A percentile compares a stretch with the other conserved stretches of the same genome.
These are phyloP conservation scores for Acropternis orthonyx DNA, from an alignment of 2,797 vertebrate genomes.

Conservation along the genomic window DNA sequence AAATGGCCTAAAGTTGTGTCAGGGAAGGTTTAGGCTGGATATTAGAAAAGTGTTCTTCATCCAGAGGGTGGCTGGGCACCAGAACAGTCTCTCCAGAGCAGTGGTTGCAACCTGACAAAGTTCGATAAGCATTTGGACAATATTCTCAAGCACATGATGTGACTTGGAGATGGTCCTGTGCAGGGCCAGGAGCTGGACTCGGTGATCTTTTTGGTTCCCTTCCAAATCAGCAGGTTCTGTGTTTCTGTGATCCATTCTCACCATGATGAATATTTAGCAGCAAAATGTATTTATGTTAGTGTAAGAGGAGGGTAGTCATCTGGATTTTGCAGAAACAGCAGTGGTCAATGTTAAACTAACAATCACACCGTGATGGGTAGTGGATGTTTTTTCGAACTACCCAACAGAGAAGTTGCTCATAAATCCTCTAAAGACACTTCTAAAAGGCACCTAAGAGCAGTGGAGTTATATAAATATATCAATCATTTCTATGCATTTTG, in stretches of 20 bases:
- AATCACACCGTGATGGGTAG: not conserved
- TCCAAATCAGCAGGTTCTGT: not conserved
- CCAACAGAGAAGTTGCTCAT: not conserved
- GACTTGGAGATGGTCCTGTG: not conserved
- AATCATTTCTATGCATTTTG: conserved; percentile 33
- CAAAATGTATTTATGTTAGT: not conserved
- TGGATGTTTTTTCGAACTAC: not conserved
- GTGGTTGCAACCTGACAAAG: not conserved
- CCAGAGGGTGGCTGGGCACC: not conserved
- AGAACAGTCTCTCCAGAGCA: not conserved
- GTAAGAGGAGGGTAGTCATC: not conserved
- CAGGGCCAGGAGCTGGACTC: not conserved
- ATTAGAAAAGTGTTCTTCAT: not conserved
- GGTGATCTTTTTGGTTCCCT: not conserved
- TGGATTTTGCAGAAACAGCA: not conserved
- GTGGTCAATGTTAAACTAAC: not conserved
- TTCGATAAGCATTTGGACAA: not conserved
- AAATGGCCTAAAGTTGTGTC: not conserved
- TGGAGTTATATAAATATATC: conserved; percentile 65
- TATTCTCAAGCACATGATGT: not conserved
- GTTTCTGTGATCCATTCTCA: not conserved
- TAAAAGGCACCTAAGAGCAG: conserved; percentile 53
- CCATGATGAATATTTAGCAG: not conserved
- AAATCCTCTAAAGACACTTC: conserved; percentile 45
- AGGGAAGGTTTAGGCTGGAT: not conserved